These are phyloP conservation scores for Lampris megalopsis DNA, from an alignment of 2,113 vertebrate species.

Conservation along the genomic window DNA sequence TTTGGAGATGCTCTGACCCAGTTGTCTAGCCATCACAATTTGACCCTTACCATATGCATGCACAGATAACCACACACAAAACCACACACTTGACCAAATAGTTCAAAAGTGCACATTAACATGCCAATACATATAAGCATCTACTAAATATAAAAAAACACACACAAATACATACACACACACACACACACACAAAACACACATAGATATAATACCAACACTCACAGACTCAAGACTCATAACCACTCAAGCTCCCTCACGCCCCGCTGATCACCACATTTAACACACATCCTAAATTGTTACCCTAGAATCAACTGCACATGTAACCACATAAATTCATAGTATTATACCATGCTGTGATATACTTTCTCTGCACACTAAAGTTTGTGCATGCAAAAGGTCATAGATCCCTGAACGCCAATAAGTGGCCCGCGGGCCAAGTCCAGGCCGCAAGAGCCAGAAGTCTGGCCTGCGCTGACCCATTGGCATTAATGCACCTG, in stretches of 20 bases:
- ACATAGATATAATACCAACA: not conserved
- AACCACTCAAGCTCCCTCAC: not conserved
- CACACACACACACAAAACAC: not conserved
- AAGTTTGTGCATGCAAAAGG: too few species aligned
- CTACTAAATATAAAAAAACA: not conserved
- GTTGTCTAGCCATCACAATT: too few species aligned
- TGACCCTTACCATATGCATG: not conserved
- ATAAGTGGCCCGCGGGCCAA: too few species aligned
- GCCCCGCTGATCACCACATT: not conserved
- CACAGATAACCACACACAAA: not conserved
- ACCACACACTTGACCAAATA: not conserved
- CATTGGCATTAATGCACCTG: too few species aligned
- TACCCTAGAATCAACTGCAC: too few species aligned
- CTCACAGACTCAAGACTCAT: not conserved
- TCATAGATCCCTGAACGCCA: too few species aligned
- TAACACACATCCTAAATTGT: not conserved
- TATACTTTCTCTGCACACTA: too few species aligned
- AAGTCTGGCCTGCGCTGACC: too few species aligned
- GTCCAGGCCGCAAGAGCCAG: too few species aligned
- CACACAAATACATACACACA: conserved; percentile 1
- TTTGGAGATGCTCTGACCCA: too few species aligned
- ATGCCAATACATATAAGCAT: conserved; percentile 4
- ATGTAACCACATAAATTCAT: too few species aligned
- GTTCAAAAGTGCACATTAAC: not conserved
- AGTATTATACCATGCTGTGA: too few species aligned